These are phyloP conservation scores for Pandion haliaetus DNA, from an alignment of 2,113 vertebrate species.

Conservation along the genomic window DNA sequence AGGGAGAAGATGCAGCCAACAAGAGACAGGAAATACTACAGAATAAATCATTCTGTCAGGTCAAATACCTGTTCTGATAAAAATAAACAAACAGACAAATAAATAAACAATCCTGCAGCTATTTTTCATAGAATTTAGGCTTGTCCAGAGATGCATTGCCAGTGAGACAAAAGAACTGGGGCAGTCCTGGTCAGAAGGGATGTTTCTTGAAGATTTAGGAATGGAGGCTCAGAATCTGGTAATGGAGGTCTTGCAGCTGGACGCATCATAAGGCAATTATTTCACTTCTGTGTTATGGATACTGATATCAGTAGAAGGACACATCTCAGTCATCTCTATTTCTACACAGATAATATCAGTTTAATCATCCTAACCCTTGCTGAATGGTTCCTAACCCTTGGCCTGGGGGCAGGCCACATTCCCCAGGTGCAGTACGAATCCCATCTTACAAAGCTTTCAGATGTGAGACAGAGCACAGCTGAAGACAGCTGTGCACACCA, in stretches of 20 bases:
- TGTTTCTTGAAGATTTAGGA: background rate
- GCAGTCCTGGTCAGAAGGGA: background rate
- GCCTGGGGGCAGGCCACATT: background rate
- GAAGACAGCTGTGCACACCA: background rate
- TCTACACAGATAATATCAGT: background rate
- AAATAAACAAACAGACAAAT: background rate
- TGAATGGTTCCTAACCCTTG: background rate
- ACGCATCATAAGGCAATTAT: background rate
- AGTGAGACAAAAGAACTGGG: background rate
- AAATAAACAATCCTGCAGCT: background rate
- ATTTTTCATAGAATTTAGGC: background rate
- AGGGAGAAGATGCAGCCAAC: background rate
- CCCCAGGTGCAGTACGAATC: background rate
- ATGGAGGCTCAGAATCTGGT: background rate
- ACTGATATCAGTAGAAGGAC: background rate
- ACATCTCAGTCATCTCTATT: background rate
- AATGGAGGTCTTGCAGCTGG: background rate
- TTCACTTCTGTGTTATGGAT: background rate
- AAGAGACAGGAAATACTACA: background rate
- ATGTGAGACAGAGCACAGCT: background rate
- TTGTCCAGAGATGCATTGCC: fast-evolving
- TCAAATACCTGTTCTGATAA: background rate
- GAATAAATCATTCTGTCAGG: background rate
- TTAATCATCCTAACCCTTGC: background rate
- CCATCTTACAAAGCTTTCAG: background rate